Conservation (phyloP, 2,797 vertebrate genomes). For the Sciurus vulgaris region DNA sequence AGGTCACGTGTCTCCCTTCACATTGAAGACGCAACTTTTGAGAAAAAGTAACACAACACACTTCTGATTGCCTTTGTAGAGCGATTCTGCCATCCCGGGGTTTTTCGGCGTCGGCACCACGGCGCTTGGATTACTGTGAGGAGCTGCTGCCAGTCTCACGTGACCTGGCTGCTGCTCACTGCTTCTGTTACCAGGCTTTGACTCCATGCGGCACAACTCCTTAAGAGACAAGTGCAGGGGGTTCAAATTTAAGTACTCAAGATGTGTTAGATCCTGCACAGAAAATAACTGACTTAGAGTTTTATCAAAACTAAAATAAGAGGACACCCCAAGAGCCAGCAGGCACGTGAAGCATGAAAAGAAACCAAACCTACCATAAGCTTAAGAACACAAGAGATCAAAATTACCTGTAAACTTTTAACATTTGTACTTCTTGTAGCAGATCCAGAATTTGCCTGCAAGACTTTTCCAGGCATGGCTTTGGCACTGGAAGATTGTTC, state of each 20-base stretch:
- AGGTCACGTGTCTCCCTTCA: not conserved
- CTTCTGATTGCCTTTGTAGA: constrained; percentile 88
- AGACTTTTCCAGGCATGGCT: constrained; percentile 89
- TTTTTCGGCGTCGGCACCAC: constrained; percentile 85
- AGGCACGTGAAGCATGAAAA: not conserved
- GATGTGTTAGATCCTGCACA: not conserved
- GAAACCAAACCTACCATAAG: constrained; percentile 44
- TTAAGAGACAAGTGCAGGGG: constrained; percentile 80
- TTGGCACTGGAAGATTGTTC: constrained; percentile 93
- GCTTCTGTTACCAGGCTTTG: constrained; percentile 87
- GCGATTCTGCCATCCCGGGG: constrained; percentile 87
- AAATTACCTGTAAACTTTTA: constrained; percentile 93
- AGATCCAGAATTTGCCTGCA: constrained; percentile 88
- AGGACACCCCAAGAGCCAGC: not conserved
- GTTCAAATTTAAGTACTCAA: not conserved
- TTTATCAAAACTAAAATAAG: not conserved
- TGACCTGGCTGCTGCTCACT: constrained; percentile 87
- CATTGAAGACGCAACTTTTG: not conserved
- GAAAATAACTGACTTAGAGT: not conserved
- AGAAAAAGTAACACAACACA: constrained; percentile 79
- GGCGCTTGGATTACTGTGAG: constrained; percentile 84
- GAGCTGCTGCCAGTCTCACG: constrained; percentile 85
- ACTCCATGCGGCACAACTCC: constrained; percentile 92
- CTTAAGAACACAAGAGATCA: constrained; percentile 42
- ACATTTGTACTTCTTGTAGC: constrained; percentile 91